Evolutionary conservation across 2,797 vertebrate species (phyloP).

Genomic region (Labroides dimidiatus): DNA sequence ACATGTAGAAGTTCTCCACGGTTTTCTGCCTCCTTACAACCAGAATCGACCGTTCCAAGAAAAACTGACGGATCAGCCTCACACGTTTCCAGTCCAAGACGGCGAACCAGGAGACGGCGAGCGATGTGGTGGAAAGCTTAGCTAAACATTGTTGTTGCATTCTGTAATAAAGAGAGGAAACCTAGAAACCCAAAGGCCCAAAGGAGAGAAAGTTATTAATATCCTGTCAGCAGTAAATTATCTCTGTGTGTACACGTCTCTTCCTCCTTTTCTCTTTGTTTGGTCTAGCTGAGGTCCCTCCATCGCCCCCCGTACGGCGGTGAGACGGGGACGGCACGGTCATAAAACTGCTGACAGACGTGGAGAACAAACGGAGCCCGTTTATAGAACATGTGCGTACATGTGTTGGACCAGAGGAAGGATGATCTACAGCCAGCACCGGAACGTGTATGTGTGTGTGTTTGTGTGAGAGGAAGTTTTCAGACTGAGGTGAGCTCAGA

Average conservation of each 20-base stretch:
- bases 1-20: conserved; percentile 29
- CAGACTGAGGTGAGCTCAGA: conserved; percentile 23
- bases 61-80: conserved; percentile 71
- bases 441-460: conserved; percentile 46
- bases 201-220: conserved; percentile 75
- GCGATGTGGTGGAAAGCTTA: conserved; percentile 69
- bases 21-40: conserved; percentile 15
- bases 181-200: conserved; percentile 67
- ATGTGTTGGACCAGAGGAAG: conserved; percentile 51
- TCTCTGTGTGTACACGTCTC: conserved; percentile 58
- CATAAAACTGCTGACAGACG: conserved; percentile 67
- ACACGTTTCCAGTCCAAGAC: conserved; percentile 68
- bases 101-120: conserved; percentile 65
- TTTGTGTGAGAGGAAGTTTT: conserved; percentile 50
- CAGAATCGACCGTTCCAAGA: conserved; percentile 56
- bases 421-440: conserved; percentile 39
- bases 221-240: conserved; percentile 78
- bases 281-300: conserved; percentile 69
- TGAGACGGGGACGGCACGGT: conserved; percentile 42
- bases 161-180: conserved; percentile 77
- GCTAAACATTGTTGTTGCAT: conserved; percentile 76
- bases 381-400: conserved; percentile 40
- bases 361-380: conserved; percentile 39
- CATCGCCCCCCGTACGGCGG: conserved; percentile 39
- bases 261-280: conserved; percentile 63